Evolutionary conservation across 2,888 invertebrate genomes (phyloP), one percentile per base, ranked within the genome.

Genomic region (Eubasilissa splendida): DNA sequence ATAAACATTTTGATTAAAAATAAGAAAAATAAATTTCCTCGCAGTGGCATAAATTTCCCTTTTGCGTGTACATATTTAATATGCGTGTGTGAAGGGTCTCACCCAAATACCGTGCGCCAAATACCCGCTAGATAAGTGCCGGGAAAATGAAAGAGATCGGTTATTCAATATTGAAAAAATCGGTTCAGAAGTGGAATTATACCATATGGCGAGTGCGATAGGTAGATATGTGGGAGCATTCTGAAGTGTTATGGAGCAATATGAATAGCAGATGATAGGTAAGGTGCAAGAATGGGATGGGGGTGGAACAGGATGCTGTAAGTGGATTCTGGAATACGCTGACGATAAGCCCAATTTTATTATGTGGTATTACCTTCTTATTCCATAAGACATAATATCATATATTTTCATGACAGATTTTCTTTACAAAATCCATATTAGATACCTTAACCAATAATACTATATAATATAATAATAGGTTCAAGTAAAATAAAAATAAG

Each of bases 321-420:
- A 77, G 66, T 66, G 76, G 68, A 77, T 66, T 68, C 66, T 68
- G 65, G 58, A 77, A 77, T 66, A 63, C 33, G 65, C 76, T 50
- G 70, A 54, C 68, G 77, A 77, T 77, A 77, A 77, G 77, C 10
- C 56, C 68, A 59, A 31, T 68, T 77, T 77, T 77, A 59, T 50
- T 77, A 59, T n/a, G 22, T 11, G 31, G 33, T 42, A 63, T 63
- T 33, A 22, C 63, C 31, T 14, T 42, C 42, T 63, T 63, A 31
- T 63, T n/a, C 63, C 63, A 12, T 31, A 33, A 31, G 11, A 33
- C 31, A 63, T 5, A 63, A 63, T 31, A 33, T 63, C 42, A 31
- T 31, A 63, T 63, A 4, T 63, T 63, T 63, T 33, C 63, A 10
- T 33, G 63, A 63, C 33, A 63, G 42, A 42, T 7, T 42, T 42